Evolutionary conservation across 2,888 invertebrate genomes (phyloP), one percentile per base, ranked within the genome.

Genomic region (Monoplex corrugatus): DNA sequence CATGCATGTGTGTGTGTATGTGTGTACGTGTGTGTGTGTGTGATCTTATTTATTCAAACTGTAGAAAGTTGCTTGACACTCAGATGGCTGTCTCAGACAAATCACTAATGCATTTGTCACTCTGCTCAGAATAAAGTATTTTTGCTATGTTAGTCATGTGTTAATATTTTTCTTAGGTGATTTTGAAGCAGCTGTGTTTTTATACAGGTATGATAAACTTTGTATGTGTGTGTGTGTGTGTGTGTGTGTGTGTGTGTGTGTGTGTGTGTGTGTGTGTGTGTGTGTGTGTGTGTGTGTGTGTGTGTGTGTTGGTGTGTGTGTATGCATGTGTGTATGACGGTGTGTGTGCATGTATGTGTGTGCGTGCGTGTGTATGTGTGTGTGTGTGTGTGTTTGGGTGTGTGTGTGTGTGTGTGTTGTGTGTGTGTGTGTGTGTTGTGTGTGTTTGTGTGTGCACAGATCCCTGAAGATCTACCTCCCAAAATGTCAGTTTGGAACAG

Each of bases 401-500:
- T 28, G 10, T 82, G 82, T 10, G 16, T 40, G 35, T 82, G 38
- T 38, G n/a, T n/a, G 10, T 32, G 40, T 44, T 43, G 35, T 23
- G 2, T 35, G 40, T 82, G 6, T 82, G 40, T 82, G 44, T 82
- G 40, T 82, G 43, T 38, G 40, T 43, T 35, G 40, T 43, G 16
- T 82, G 13, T 43, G 2, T 82, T 23, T 80, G 23, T 28, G 38
- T 40, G 16, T 82, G 28, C 43, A 82, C 90, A 94, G 94, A 68
- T 92, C 92, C 28, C 72, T 95, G 68, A 92, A 93, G 85, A 91
- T 93, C 19, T 96, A 95, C 88, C 93, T 96, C 8, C 94, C 94
- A 23, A 87, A 90, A 84, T 94, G 95, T 92, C 94, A 94, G 87
- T 96, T 94, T 94, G 95, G 95, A 38, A 95, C 94, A n/a, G 96